Evolutionary conservation across 2,113 vertebrate genomes (phyloP).

Genomic region (Catagonus wagneri): DNA sequence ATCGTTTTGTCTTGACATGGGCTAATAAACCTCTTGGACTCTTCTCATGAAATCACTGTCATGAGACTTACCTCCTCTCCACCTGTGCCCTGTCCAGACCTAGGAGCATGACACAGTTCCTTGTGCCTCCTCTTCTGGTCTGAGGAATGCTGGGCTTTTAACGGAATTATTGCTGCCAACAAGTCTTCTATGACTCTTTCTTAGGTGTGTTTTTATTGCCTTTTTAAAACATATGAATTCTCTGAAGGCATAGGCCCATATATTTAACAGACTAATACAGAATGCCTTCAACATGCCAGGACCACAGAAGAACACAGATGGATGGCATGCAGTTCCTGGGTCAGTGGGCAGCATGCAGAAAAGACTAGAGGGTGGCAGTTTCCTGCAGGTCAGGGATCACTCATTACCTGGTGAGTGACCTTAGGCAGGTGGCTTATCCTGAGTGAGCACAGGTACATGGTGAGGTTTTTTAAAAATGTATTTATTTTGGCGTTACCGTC

Average conservation of each 20-base stretch:
- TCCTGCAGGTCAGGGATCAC: background rate
- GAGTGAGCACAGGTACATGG: background rate
- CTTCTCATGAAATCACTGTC: conserved; percentile 36
- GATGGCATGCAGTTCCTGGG: background rate
- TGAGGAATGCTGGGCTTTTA: background rate
- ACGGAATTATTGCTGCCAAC: background rate
- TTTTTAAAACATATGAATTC: background rate
- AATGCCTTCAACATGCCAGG: background rate
- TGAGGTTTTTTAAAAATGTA: background rate
- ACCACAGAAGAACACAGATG: background rate
- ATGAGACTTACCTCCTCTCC: conserved; percentile 8
- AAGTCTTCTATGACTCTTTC: background rate
- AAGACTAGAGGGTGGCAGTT: background rate
- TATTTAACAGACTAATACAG: background rate
- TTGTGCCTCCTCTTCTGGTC: background rate
- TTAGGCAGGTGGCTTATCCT: background rate
- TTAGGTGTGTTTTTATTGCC: background rate
- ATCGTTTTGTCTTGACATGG: conserved; percentile 55
- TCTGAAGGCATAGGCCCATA: background rate
- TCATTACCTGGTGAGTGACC: background rate
- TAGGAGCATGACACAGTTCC: background rate
- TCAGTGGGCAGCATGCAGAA: background rate
- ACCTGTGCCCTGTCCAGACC: background rate
- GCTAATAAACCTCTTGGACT: conserved; percentile 74
- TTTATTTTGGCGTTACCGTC: no score